Conservation (phyloP, 2,888 invertebrate genomes). For the Caenorhabditis sp. region DNA sequence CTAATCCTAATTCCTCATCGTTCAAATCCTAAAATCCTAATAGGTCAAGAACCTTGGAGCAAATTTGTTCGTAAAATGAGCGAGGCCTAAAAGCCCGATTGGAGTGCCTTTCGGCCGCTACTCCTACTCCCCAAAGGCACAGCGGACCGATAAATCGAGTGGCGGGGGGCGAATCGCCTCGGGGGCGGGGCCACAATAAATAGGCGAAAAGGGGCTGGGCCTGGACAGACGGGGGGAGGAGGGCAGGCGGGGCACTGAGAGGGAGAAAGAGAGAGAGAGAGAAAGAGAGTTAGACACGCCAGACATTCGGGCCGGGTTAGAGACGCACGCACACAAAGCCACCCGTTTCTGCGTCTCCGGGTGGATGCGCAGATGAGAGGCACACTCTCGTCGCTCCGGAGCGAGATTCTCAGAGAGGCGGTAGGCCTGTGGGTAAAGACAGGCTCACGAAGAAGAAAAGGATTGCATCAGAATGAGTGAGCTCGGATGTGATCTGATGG, state of each 20-base stretch:
- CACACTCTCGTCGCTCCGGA: conserved; percentile 6
- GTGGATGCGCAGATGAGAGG: neutral
- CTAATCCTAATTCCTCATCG: conserved; percentile 34
- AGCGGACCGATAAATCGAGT: conserved; percentile 60
- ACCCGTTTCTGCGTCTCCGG: conserved; percentile 6
- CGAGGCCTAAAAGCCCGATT: neutral
- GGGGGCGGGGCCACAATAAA: conserved; percentile 53
- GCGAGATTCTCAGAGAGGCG: conserved; percentile 9
- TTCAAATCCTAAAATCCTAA: conserved; percentile 23
- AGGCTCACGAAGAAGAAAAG: conserved; percentile 20
- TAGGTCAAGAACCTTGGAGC: conserved; percentile 21
- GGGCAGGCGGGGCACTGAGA: conserved; percentile 12
- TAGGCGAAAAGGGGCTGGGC: conserved; percentile 58
- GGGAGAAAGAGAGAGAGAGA: conserved; percentile 10
- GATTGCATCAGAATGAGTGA: conserved; percentile 52
- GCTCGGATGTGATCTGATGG: neutral
- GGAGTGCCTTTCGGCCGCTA: conserved; percentile 33
- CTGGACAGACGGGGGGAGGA: conserved; percentile 12
- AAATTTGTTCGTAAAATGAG: conserved; percentile 1
- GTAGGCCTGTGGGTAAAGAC: conserved; percentile 14
- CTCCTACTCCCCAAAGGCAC: conserved; percentile 39
- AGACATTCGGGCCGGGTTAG: conserved; percentile 11
- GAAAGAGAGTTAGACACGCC: conserved; percentile 12
- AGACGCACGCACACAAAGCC: conserved; percentile 24
- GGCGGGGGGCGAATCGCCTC: conserved; percentile 43